Percentiles rank a stretch among this genome's conserved stretches.
These are phyloP conservation scores for Apis florea DNA, from an alignment of 1,140 invertebrate genomes.

Conservation along the genomic window DNA sequence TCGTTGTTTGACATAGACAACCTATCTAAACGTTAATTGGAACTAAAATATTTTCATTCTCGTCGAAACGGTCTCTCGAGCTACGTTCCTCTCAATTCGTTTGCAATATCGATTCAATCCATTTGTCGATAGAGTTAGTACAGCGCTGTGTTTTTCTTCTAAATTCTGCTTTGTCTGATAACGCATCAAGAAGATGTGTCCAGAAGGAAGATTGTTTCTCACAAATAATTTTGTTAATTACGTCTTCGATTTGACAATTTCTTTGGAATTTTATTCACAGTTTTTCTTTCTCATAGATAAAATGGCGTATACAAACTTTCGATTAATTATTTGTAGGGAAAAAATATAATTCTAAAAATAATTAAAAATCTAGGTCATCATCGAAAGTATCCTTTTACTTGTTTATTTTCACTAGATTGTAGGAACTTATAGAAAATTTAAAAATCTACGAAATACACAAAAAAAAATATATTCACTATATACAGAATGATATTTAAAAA, in stretches of 20 bases:
- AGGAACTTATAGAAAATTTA: too few species aligned
- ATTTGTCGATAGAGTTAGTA: neutral
- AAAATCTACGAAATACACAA: too few species aligned
- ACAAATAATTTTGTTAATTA: constrained; percentile 30
- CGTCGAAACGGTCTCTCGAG: neutral
- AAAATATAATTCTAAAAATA: too few species aligned
- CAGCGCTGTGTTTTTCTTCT: neutral
- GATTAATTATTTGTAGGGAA: too few species aligned
- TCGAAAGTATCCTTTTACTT: too few species aligned
- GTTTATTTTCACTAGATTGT: too few species aligned
- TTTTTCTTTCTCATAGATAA: too few species aligned
- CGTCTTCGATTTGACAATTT: neutral
- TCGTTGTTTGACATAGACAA: neutral
- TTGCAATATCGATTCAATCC: neutral
- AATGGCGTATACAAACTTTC: too few species aligned
- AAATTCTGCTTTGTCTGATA: neutral
- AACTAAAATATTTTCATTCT: constrained; percentile 11
- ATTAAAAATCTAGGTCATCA: too few species aligned
- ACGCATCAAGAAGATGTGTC: neutral
- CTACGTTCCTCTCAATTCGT: neutral
- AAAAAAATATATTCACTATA: too few species aligned
- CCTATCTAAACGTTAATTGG: neutral
- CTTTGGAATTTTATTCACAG: too few species aligned
- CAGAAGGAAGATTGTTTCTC: neutral
- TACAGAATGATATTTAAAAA: too few species aligned